Conservation (phyloP, 2,113 vertebrate species). For the Mobula hypostoma region DNA sequence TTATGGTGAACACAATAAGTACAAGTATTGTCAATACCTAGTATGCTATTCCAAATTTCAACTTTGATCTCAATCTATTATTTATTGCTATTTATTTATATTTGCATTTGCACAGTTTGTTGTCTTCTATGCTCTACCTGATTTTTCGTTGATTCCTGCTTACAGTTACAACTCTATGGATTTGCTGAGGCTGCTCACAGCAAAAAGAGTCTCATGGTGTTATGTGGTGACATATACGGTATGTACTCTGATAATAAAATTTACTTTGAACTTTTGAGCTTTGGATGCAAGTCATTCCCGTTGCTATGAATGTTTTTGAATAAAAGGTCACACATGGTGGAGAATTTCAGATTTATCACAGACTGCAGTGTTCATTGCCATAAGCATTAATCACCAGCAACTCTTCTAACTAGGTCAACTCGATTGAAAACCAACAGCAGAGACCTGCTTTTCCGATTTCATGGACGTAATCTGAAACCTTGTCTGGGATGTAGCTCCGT, state of each 20-base stretch:
- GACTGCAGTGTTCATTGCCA: slow-evolving; percentile 6
- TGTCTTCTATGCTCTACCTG: no score
- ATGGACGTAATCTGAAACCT: background rate
- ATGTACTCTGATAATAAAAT: no score
- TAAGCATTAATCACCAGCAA: background rate
- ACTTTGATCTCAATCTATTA: background rate
- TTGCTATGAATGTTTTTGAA: background rate
- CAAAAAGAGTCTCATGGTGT: no score
- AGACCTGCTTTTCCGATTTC: background rate
- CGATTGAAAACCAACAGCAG: background rate
- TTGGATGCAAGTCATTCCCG: background rate
- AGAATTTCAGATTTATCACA: background rate
- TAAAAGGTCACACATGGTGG: background rate
- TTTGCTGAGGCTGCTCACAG: no score
- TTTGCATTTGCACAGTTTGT: no score
- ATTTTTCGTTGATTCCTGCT: no score
- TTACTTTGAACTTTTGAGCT: no score
- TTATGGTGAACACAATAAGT: background rate
- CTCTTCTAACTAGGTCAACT: background rate
- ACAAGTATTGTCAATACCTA: background rate
- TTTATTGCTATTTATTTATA: no score
- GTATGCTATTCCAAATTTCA: background rate
- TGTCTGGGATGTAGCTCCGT: background rate
- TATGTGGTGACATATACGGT: no score
- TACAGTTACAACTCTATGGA: no score